Evolutionary conservation across 37 sponge, comb jelly and placozoan species (phyloP).

Genomic region (Halisarca cf. caerulea): DNA sequence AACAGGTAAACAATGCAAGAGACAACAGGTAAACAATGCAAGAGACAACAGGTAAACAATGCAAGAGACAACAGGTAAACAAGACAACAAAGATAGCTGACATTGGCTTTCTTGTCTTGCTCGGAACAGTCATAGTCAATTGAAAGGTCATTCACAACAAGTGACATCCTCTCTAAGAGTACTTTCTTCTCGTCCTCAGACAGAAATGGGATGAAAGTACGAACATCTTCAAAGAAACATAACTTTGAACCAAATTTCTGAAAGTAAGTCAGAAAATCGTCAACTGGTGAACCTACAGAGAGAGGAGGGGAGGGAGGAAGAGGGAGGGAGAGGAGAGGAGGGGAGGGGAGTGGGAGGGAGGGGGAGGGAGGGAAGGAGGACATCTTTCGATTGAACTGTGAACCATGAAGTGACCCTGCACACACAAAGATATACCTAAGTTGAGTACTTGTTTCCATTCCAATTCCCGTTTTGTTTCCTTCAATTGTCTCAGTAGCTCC

Average conservation of each 20-base stretch:
- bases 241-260: conserved; percentile 61
- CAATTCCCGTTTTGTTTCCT: conserved; percentile 8
- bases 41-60: too few relatives aligned
- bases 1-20: too few relatives aligned
- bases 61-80: too few relatives aligned
- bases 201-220: conserved; percentile 27
- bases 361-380: too few relatives aligned
- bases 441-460: not conserved
- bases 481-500: conserved; percentile 66
- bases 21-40: too few relatives aligned
- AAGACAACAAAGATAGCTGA: too few relatives aligned
- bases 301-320: not conserved
- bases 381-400: too few relatives aligned
- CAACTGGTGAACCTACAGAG: conserved; percentile 29
- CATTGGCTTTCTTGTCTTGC: not conserved
- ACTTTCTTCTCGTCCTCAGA: conserved; percentile 31
- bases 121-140: conserved; percentile 53
- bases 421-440: not conserved
- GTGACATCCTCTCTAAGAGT: conserved; percentile 28
- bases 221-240: conserved; percentile 81
- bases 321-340: not conserved
- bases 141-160: not conserved
- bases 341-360: not conserved
- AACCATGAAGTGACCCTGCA: not conserved
- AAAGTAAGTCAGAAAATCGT: conserved; percentile 64